Evolutionary conservation across 2,888 invertebrate genomes (phyloP).

Genomic region (Seladonia tumulorum): DNA sequence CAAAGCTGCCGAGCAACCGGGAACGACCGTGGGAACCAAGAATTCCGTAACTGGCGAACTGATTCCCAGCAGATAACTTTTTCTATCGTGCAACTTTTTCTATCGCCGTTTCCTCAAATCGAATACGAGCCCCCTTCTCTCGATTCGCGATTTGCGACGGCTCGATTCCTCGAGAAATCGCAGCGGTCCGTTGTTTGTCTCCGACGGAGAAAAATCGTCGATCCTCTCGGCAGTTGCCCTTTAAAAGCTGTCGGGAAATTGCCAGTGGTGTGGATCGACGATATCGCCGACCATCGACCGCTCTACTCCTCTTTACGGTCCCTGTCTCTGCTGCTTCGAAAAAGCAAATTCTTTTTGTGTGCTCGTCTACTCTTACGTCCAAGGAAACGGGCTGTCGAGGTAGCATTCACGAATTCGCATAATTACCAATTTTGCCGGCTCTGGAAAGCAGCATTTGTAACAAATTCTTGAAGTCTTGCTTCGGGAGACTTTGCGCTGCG

Average conservation of each 20-base stretch:
- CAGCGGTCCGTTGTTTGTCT: conserved; percentile 19
- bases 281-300: conserved; percentile 13
- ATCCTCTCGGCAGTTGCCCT: conserved; percentile 11
- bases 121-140: background rate
- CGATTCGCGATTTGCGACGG: conserved; percentile 5
- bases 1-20: background rate
- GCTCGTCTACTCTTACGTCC: background rate
- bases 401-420: background rate
- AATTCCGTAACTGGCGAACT: background rate
- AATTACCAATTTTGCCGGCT: background rate
- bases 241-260: conserved; percentile 13
- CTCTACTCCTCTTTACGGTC: background rate
- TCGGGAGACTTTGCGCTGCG: background rate
- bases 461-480: background rate
- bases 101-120: background rate
- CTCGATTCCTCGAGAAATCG: conserved; percentile 29
- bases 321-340: background rate
- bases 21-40: background rate
- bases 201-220: conserved; percentile 28
- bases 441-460: background rate
- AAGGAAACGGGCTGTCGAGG: background rate
- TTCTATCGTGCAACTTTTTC: conserved; percentile 15
- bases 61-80: background rate
- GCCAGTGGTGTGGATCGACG: conserved; percentile 5
- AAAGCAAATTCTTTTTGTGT: background rate